phyloP scores from a whole-genome alignment of 1,140 invertebrate genomes.

The Drosophila pseudoananassae region DNA sequence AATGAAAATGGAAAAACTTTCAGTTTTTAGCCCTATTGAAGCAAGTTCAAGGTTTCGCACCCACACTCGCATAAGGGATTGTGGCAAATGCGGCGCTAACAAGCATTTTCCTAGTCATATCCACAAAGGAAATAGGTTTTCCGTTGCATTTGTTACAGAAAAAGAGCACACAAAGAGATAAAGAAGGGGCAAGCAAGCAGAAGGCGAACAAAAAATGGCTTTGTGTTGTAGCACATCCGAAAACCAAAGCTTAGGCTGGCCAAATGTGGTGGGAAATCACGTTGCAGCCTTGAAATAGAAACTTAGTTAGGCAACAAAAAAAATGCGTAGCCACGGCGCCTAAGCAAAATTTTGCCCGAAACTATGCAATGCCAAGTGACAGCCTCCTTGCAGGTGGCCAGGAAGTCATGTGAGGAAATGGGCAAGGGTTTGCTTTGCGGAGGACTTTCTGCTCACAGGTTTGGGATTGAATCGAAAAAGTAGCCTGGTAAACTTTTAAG shows the following conservation, averaged over 20 bases:
- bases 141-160: constrained; percentile 67
- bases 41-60: constrained; percentile 66
- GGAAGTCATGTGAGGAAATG: constrained; percentile 8
- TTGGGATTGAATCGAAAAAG: constrained; percentile 42
- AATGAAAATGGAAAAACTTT: constrained; percentile 4
- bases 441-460: constrained; percentile 22
- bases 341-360: constrained; percentile 54
- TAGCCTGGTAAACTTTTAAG: constrained; percentile 54
- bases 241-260: constrained; percentile 35
- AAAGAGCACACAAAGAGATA: constrained; percentile 14
- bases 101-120: constrained; percentile 78
- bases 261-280: constrained; percentile 43
- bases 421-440: constrained; percentile 38
- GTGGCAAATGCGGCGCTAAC: constrained; percentile 62
- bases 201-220: constrained; percentile 23
- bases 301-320: constrained; percentile 20
- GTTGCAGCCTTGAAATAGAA: constrained; percentile 19
- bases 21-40: constrained; percentile 17
- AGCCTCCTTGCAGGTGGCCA: constrained; percentile 1
- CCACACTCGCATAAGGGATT: constrained; percentile 12
- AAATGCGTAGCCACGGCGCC: constrained; percentile 53
- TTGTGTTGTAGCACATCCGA: constrained; percentile 24
- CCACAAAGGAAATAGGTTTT: constrained; percentile 72
- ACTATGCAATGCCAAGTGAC: constrained; percentile 40
- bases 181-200: constrained; percentile 20